Evolutionary conservation across 2,113 vertebrate species (phyloP).

Genomic region (Antechinus flavipes): DNA sequence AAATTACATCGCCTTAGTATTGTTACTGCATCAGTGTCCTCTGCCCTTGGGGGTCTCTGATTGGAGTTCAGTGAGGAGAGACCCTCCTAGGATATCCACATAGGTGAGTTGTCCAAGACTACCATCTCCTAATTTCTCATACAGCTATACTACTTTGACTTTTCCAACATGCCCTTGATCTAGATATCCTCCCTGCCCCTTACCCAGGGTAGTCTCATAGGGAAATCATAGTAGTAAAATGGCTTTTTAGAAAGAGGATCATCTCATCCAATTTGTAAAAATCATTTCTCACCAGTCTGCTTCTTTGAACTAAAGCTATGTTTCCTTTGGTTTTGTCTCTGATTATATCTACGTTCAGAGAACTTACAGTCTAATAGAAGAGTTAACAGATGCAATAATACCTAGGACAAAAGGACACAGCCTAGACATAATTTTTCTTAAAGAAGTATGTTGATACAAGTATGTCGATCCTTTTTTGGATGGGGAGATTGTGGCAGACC

Average conservation of each 20-base stretch:
- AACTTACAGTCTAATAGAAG: too few species aligned
- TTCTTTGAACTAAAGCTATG: neutral
- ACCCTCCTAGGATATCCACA: neutral
- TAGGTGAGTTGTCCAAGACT: neutral
- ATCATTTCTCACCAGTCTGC: too few species aligned
- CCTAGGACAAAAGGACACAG: neutral
- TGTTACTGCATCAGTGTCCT: neutral
- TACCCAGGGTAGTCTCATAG: neutral
- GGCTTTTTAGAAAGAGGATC: neutral
- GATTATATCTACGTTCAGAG: too few species aligned
- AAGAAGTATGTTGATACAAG: neutral
- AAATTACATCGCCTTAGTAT: neutral
- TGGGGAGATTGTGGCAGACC: neutral
- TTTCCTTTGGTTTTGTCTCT: too few species aligned
- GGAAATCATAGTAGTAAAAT: neutral
- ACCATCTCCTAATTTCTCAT: neutral
- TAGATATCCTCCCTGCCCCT: neutral
- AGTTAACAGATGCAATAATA: neutral
- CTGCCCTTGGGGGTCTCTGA: neutral
- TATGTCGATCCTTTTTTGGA: too few species aligned
- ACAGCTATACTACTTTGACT: neutral
- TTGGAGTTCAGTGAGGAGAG: neutral
- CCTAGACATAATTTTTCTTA: neutral
- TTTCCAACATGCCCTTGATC: neutral
- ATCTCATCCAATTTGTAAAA: neutral